Percentiles rank a stretch among this genome's conserved stretches.
phyloP scores from a whole-genome alignment of 2,113 vertebrate species.

The Seriola aureovittata region DNA sequence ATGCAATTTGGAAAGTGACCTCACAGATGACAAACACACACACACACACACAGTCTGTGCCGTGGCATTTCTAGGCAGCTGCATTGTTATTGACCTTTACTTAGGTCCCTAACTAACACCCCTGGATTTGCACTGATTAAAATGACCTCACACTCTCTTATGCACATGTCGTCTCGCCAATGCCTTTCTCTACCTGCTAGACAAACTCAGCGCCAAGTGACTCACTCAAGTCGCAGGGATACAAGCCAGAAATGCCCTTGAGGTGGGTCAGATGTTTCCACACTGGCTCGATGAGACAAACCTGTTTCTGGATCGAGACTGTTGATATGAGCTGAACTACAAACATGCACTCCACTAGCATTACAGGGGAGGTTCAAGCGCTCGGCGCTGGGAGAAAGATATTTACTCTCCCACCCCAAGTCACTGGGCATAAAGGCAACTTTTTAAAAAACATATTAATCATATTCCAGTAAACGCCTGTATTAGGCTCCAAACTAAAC shows the following conservation, averaged over 20 bases:
- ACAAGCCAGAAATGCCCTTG: slow-evolving; percentile 53
- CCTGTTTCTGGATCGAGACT: slow-evolving; percentile 45
- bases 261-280: slow-evolving; percentile 68
- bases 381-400: slow-evolving; percentile 16
- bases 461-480: neutral
- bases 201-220: slow-evolving; percentile 13
- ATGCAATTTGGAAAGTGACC: neutral
- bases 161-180: slow-evolving; percentile 18
- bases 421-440: slow-evolving; percentile 14
- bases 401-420: slow-evolving; percentile 28
- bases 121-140: slow-evolving; percentile 72
- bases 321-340: slow-evolving; percentile 63
- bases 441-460: slow-evolving; percentile 36
- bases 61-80: slow-evolving; percentile 65
- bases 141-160: slow-evolving; percentile 51
- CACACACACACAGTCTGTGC: slow-evolving; percentile 24
- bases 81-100: slow-evolving; percentile 73
- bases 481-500: neutral
- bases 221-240: slow-evolving; percentile 29
- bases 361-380: slow-evolving; percentile 50
- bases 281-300: slow-evolving; percentile 51
- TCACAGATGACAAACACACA: neutral
- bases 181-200: slow-evolving; percentile 54
- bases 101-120: slow-evolving; percentile 64
- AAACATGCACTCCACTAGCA: slow-evolving; percentile 41